Percentiles rank a stretch among this genome's conserved stretches.
Conservation (phyloP, 2,113 vertebrate genomes). For the Meleagris gallopavo region DNA sequence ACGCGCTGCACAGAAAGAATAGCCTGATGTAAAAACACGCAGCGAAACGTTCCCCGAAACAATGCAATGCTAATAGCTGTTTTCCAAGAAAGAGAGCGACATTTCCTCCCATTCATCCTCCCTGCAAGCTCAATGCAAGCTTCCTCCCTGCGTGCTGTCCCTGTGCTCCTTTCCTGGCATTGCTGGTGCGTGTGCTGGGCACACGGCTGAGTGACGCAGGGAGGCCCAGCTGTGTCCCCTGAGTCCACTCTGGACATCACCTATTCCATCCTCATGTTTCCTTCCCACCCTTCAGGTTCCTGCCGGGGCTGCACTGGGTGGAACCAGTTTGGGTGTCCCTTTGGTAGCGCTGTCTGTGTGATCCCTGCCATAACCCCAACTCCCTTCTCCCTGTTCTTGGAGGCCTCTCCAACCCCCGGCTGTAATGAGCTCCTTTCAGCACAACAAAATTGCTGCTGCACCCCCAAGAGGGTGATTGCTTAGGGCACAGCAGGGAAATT, state of each 20-base stretch:
- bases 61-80: background rate
- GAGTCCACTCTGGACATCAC: fast-evolving
- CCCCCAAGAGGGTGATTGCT: background rate
- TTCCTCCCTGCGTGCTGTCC: fast-evolving
- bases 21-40: background rate
- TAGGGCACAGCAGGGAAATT: background rate
- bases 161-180: background rate
- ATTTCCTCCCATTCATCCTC: background rate
- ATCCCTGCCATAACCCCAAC: no score
- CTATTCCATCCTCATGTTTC: background rate
- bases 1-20: background rate
- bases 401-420: no score
- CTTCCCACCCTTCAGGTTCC: background rate
- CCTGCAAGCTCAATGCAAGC: background rate
- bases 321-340: background rate
- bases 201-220: background rate
- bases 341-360: background rate
- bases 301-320: background rate
- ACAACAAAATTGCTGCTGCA: background rate
- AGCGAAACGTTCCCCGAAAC: background rate
- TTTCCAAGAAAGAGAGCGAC: slow-evolving; percentile 1
- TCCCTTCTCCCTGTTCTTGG: background rate
- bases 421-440: background rate
- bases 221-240: background rate
- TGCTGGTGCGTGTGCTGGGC: background rate